Percentiles rank a stretch among this genome's conserved stretches.
phyloP scores from a whole-genome alignment of 2,113 vertebrate species.

The Python bivittatus region DNA sequence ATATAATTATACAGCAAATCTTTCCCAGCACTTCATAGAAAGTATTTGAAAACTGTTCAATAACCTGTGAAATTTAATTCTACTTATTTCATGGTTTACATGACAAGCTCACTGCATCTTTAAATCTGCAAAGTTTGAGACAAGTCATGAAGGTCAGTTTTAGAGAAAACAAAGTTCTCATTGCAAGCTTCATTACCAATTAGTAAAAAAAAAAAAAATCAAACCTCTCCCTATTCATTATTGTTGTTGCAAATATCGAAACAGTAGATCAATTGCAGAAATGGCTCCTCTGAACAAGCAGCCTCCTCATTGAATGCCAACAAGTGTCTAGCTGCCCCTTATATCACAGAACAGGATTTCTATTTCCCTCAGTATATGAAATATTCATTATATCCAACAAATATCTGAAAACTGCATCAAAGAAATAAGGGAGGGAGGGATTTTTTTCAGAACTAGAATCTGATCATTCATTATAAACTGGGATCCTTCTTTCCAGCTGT shows the following conservation, averaged over 20 bases:
- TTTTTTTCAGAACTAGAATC: background rate
- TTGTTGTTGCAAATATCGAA: background rate
- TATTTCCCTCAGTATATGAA: background rate
- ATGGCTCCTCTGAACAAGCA: background rate
- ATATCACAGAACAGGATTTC: background rate
- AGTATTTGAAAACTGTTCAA: constrained; percentile 45
- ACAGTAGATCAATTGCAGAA: background rate
- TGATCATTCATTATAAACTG: background rate
- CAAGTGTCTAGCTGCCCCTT: too few species aligned
- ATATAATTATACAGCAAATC: constrained; percentile 48
- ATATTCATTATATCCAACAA: background rate
- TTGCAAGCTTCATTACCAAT: constrained; percentile 20
- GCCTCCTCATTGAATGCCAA: background rate
- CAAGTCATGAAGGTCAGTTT: constrained; percentile 40
- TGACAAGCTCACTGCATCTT: constrained; percentile 25
- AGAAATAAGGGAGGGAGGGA: background rate
- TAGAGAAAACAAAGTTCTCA: constrained; percentile 39
- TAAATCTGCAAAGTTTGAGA: constrained; percentile 41
- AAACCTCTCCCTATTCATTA: background rate
- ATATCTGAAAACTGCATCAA: background rate
- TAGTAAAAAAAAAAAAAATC: background rate
- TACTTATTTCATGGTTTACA: constrained; percentile 13
- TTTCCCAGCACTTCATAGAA: constrained; percentile 34
- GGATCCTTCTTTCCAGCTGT: background rate
- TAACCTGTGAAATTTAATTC: constrained; percentile 53